Conservation (phyloP, 2,888 invertebrate genomes). For the Meiosimyza platycephala region DNA sequence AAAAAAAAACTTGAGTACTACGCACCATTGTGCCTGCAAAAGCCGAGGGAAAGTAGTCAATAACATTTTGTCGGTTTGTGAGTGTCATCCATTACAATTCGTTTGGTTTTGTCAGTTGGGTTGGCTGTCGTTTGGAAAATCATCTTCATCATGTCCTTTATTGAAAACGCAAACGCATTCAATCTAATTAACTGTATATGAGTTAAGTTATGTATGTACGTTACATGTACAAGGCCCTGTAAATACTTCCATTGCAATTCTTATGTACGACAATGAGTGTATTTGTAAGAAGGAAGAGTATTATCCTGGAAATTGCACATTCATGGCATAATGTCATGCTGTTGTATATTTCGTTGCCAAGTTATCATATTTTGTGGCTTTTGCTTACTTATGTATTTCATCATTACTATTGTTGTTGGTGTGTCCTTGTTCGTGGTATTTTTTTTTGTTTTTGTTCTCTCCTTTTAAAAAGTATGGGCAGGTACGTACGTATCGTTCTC, state of each 20-base stretch:
- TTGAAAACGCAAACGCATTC: background rate
- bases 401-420: slow-evolving; percentile 34
- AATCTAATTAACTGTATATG: background rate
- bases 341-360: slow-evolving; percentile 18
- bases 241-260: slow-evolving; percentile 11
- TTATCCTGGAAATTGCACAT: slow-evolving; percentile 27
- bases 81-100: slow-evolving; percentile 46
- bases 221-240: background rate
- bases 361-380: slow-evolving; percentile 28
- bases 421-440: background rate
- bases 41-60: slow-evolving; percentile 24
- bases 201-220: background rate
- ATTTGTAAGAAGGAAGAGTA: background rate
- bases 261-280: background rate
- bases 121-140: too few relatives aligned
- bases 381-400: slow-evolving; percentile 43
- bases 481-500: too few relatives aligned
- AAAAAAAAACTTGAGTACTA: background rate
- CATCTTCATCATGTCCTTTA: background rate
- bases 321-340: slow-evolving; percentile 13
- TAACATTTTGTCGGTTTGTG: slow-evolving; percentile 46
- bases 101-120: too few relatives aligned
- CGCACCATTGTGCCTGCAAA: background rate
- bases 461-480: too few relatives aligned
- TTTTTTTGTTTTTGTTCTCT: too few relatives aligned